These are phyloP conservation scores for Acanthoscelides obtectus DNA, from an alignment of 2,888 invertebrate genomes.

Conservation along the genomic window DNA sequence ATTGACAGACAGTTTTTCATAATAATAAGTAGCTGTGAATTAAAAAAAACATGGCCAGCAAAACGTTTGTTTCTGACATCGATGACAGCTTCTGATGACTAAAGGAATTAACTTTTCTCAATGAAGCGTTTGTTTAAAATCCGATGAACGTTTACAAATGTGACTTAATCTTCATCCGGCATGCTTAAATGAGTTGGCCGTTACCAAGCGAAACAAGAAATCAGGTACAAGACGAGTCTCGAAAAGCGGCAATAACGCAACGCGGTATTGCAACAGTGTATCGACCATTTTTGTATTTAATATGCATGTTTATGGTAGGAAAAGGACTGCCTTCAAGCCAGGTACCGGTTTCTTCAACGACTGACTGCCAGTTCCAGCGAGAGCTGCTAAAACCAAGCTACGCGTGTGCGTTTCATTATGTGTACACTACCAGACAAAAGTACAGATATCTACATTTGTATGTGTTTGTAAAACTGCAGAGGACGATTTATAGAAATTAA, in stretches of 20 bases:
- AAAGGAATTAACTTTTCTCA: too few species aligned
- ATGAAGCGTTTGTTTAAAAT: too few species aligned
- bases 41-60: too few species aligned
- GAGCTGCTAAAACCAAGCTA: not conserved
- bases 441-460: too few species aligned
- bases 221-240: not conserved
- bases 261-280: constrained; percentile 1
- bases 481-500: too few species aligned
- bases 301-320: constrained; percentile 6
- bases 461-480: too few species aligned
- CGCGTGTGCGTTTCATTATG: not conserved
- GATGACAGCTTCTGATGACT: too few species aligned
- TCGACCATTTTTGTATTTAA: constrained; percentile 4
- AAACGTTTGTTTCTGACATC: too few species aligned
- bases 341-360: constrained; percentile 3
- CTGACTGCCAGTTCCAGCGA: constrained; percentile 2
- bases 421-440: not conserved
- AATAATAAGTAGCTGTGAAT: too few species aligned
- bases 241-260: not conserved
- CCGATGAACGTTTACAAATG: too few species aligned
- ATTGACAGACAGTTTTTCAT: too few species aligned
- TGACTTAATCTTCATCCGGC: too few species aligned
- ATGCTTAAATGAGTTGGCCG: not conserved
- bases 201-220: not conserved
- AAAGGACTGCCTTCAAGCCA: constrained; percentile 7